phyloP scores from a whole-genome alignment of 30 jellyfish, hydroid and myxozoan species.

The Cassiopea xamachana region DNA sequence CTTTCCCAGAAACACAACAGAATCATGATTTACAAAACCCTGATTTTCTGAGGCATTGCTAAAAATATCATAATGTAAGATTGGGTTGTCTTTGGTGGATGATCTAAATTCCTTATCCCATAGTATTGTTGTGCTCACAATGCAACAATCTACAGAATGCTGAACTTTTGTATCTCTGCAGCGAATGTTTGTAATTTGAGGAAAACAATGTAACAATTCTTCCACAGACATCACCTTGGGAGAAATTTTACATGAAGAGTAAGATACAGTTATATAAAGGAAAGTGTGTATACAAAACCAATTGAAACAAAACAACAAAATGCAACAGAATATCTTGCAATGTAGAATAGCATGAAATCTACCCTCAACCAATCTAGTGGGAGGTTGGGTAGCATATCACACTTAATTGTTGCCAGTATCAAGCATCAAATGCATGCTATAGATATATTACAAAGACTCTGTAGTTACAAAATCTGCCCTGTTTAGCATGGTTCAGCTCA shows the following conservation, averaged over 20 bases:
- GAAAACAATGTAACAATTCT: constrained; percentile 33
- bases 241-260: not conserved
- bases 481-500: no score
- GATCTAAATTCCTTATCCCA: constrained; percentile 15
- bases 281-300: not conserved
- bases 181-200: constrained; percentile 41
- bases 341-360: no score
- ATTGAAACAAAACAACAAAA: not conserved
- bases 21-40: not conserved
- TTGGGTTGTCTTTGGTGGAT: not conserved
- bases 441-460: no score
- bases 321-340: not conserved
- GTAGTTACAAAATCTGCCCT: no score
- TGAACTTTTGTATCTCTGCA: constrained; percentile 32
- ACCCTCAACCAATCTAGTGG: no score
- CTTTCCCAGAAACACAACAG: constrained; percentile 43
- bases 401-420: no score
- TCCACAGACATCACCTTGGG: constrained; percentile 14
- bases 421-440: no score
- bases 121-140: constrained; percentile 35
- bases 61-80: constrained; percentile 23
- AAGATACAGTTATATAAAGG: not conserved
- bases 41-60: not conserved
- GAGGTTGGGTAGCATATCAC: no score
- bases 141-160: not conserved